Base-by-base conservation (phyloP, 2,888 invertebrate species). In the Tyria jacobaeae region DNA sequence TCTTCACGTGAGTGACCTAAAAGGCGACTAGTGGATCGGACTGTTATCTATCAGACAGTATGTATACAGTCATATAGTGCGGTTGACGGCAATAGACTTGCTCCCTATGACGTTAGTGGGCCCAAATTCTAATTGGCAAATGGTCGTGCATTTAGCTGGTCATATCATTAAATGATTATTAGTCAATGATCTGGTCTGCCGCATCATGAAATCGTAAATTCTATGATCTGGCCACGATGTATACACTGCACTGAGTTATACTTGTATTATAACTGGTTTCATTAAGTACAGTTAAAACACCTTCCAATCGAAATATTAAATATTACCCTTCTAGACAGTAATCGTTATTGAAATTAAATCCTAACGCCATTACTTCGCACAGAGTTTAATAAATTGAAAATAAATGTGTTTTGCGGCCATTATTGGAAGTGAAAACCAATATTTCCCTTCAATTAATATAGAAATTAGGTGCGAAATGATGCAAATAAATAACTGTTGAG, bases 381-480 rank as follows among this genome's bases (percentile, higher is more conserved):
- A 5, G 47, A 54, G 17, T 70, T 53, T 66, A 73, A 66, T 73
- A 55, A 69, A 73, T 63, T 60, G 34, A 66, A 60, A 39, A 49
- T 70, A 57, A 66, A 66, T 58, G 52, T 62, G 53, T 57, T 55
- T 55, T 55, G 58, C 56, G 50, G 27, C 47, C 63, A 62, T 63
- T 56, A 70, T 62, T 49, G 37, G 50, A 62, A 62, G 53, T 56
- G 55, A 73, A 73, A 71, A 53, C 62, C 62, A 73, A 73, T 73
- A 72, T 73, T 73, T 61, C 59, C 57, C 52, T 63, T 53, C 57
- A 70, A 73, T 68, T 64, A 62, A 65, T 60, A 62, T 41, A 10
- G 34, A 17, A 27, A 55, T 50, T 60, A 50, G 39, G 49, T 6
- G 53, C 17, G 35, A 47, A 52, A 52, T 24, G 14, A 44, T 21